These are phyloP conservation scores for Aphaenogaster floridana DNA, from an alignment of 1,140 invertebrate genomes.

Conservation along the genomic window DNA sequence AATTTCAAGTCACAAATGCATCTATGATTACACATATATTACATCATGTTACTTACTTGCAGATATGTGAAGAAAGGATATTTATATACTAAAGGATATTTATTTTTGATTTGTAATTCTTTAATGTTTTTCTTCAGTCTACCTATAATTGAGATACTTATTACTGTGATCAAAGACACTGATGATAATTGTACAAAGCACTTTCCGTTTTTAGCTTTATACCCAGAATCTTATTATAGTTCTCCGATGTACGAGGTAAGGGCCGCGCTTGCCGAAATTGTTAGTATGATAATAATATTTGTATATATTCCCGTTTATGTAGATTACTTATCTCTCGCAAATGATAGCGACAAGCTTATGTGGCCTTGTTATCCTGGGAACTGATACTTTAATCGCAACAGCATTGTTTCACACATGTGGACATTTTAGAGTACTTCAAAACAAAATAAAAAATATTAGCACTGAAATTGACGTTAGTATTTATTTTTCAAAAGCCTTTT, in stretches of 20 bases:
- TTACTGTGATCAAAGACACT: slow-evolving; percentile 24
- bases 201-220: slow-evolving; percentile 76
- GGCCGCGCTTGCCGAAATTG: neutral
- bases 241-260: slow-evolving; percentile 75
- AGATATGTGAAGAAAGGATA: slow-evolving; percentile 70
- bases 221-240: slow-evolving; percentile 73
- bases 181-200: slow-evolving; percentile 52
- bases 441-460: slow-evolving; percentile 68
- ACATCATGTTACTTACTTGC: slow-evolving; percentile 36
- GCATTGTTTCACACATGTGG: slow-evolving; percentile 78
- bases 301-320: neutral
- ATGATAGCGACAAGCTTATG: slow-evolving; percentile 74
- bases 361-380: slow-evolving; percentile 74
- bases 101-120: slow-evolving; percentile 74
- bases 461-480: slow-evolving; percentile 46
- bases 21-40: neutral
- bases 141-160: slow-evolving; percentile 67
- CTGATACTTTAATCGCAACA: slow-evolving; percentile 78
- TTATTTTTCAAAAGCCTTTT: neutral
- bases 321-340: slow-evolving; percentile 76
- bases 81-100: slow-evolving; percentile 73
- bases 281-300: slow-evolving; percentile 5
- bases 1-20: neutral
- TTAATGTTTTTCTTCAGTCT: slow-evolving; percentile 76
- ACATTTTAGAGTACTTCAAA: slow-evolving; percentile 74